Percentiles rank a stretch among this genome's conserved stretches.
These are phyloP conservation scores for Macropus fuliginosus DNA, from an alignment of 2,797 vertebrate genomes.

Conservation along the genomic window DNA sequence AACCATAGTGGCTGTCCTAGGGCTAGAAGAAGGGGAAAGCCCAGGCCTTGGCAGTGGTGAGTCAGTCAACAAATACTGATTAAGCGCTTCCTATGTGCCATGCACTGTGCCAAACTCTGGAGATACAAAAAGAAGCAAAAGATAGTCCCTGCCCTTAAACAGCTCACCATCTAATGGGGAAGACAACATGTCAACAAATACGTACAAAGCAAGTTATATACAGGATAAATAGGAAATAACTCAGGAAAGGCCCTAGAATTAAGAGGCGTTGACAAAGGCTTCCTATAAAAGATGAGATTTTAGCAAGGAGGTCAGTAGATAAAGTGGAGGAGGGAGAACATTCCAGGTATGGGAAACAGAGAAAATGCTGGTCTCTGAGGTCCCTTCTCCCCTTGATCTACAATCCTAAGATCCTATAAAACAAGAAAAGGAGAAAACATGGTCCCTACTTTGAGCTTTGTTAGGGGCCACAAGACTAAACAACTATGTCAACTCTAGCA, in stretches of 20 bases:
- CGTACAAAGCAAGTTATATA: background rate
- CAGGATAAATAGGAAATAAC: background rate
- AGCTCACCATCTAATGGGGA: background rate
- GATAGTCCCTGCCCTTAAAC: background rate
- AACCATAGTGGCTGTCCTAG: background rate
- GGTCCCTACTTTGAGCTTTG: background rate
- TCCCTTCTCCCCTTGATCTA: background rate
- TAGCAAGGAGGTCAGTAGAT: background rate
- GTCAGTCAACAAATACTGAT: background rate
- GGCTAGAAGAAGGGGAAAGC: background rate
- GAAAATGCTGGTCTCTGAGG: background rate
- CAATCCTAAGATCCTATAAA: background rate
- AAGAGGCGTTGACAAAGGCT: background rate
- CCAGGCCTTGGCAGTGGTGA: background rate
- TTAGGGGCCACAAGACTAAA: background rate
- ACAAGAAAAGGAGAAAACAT: background rate
- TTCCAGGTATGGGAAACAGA: background rate
- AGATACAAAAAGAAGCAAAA: background rate
- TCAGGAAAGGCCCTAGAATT: background rate
- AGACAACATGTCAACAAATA: background rate
- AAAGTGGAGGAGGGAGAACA: background rate
- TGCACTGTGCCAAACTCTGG: background rate
- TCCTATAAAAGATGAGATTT: background rate
- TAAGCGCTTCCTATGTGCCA: background rate
- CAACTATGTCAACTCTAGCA: background rate